Percentiles rank a stretch among this genome's conserved stretches.
Conservation (phyloP, 2,113 vertebrate genomes). For the Scatophagus argus region DNA sequence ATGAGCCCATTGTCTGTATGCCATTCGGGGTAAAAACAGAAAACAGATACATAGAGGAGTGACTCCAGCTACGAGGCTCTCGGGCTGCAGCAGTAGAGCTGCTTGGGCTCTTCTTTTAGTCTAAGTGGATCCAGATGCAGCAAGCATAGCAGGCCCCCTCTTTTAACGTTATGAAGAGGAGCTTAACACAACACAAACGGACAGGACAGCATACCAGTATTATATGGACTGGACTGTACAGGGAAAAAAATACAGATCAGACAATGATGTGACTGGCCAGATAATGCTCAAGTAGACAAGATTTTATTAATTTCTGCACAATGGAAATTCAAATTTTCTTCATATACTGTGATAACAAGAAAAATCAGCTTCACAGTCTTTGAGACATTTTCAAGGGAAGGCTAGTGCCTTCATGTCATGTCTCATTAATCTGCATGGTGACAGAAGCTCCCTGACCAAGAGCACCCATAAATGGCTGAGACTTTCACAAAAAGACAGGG, state of each 20-base stretch:
- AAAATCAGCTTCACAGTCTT: neutral
- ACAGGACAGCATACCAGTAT: conserved; percentile 44
- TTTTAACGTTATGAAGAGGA: conserved; percentile 63
- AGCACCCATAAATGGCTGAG: conserved; percentile 32
- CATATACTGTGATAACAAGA: neutral
- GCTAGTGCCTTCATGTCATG: neutral
- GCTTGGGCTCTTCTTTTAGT: conserved; percentile 67
- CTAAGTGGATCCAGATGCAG: conserved; percentile 83
- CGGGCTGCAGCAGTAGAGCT: conserved; percentile 53
- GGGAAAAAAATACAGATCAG: neutral
- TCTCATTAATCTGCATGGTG: conserved; percentile 7
- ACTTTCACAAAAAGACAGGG: conserved; percentile 43
- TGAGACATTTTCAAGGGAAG: neutral
- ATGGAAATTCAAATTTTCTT: neutral
- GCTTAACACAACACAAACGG: conserved; percentile 65
- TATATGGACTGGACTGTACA: conserved; percentile 24
- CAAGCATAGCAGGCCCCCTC: conserved; percentile 63
- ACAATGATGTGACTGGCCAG: neutral
- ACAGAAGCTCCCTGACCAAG: conserved; percentile 22
- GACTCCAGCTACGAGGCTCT: conserved; percentile 39
- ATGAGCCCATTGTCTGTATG: conserved; percentile 44
- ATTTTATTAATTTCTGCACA: neutral
- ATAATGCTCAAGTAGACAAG: neutral
- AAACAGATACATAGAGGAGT: conserved; percentile 50
- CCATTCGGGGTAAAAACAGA: conserved; percentile 61